Base-by-base conservation (phyloP, 2,797 vertebrate species). In the Danio tinwini region DNA sequence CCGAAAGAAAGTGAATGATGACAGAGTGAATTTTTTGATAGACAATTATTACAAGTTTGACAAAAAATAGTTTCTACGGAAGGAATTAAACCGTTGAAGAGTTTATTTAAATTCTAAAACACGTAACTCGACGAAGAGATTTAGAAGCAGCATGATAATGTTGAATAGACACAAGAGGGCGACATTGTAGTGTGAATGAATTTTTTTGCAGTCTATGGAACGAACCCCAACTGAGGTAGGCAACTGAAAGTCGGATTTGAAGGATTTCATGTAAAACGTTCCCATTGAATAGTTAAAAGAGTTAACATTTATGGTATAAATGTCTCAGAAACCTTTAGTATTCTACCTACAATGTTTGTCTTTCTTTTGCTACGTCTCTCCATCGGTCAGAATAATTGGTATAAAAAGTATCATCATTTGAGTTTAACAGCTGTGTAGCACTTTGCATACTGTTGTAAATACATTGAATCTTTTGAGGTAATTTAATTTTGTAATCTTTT, bases 131-230 rank as follows among this genome's bases (percentile, higher is more conserved):
- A 29, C 3, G 3, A 29, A 29, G 29, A 29, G 29, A 29, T 29
- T 29, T 29, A 29, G 3, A 29, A 29, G 29, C 1, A 3, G 29
- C 29, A 29, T 29, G 29, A 29, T 14, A 6, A 44, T 47, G 10
- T 29, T 56, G 0, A 47, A n/a, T 17, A 4, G 53, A 16, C 75
- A 68, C 53, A 37, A 77, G 75, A 77, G 53, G 63, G 53, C 16
- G 53, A 7, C 1, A 49, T 49, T 58, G 63, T 39, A 77, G 0
- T 53, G 3, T 58, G 16, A 68, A 58, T 68, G 7, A 68, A 56
- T 16, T 29, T 29, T 29, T 29, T 29, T 29, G 29, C 29, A 29
- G 29, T 3, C 29, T 29, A n/a, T n/a, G 29, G 29, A 29, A 1
- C 29, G 3, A 29, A 29, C 29, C 45, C 14, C 39, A n/a, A 49